Evolutionary conservation across 2,888 invertebrate species (phyloP), one percentile per base, ranked within the genome.

Genomic region (Zhengitettix transpicula): DNA sequence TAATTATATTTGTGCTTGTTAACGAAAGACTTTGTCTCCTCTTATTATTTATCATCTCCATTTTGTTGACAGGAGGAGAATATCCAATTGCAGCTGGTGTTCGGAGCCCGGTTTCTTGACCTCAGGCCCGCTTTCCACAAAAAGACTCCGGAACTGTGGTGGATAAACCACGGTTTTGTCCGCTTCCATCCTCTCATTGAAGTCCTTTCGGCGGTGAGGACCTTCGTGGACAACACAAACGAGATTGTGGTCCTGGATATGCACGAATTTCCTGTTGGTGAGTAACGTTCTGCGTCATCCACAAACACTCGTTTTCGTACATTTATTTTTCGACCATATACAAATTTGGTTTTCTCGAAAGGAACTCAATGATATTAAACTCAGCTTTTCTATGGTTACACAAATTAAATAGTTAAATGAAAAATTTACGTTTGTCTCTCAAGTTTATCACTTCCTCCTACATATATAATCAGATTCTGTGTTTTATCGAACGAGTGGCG

Each of bases 91-190:
- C 83, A 83, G 68, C 68, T 83, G 59, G 73, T 81, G 66, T 78
- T 80, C 64, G 83, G 83, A 1, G 76, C 76, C 7, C 72, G 83
- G 56, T 81, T 81, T 67, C 70, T 83, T 65, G 83, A 83, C 67
- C 74, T 83, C 51, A 73, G 82, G 40, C 74, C 81, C 15, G 81
- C 78, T 14, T 75, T 77, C 66, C 79, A 80, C 68, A 64, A 64
- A 10, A 55, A 55, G 10, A 53, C 53, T n/a, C 64, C 67, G 8
- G 11, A 71, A 71, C 14, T 64, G 68, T 66, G 67, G 60, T 82
- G 76, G 74, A 73, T 77, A 1, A 80, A 80, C 69, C 82, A 82
- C 65, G 80, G 80, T 12, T 70, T 77, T 10, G 72, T 77, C 3
- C 71, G 73, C 16, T 72, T 79, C 41, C 72, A 75, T 5, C 76